Evolutionary conservation across 2,888 invertebrate species (phyloP).

Genomic region (Fissipunctia ypsillon): DNA sequence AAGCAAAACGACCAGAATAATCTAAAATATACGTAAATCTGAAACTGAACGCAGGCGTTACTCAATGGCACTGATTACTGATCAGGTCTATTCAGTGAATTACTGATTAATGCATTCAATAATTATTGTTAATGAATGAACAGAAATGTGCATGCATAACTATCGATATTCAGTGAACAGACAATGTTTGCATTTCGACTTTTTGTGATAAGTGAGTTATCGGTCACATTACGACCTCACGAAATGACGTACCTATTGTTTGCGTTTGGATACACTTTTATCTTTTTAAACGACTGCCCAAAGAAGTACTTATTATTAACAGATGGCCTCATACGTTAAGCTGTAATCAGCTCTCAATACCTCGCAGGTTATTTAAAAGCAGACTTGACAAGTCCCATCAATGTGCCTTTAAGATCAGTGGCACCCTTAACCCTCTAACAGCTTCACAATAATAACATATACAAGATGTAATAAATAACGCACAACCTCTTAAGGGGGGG

Average conservation of each 20-base stretch:
- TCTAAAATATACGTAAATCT: constrained; percentile 11
- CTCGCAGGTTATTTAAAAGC: neutral
- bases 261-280: neutral
- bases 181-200: constrained; percentile 5
- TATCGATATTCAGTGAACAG: constrained; percentile 37
- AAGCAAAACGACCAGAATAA: constrained; percentile 1
- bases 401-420: neutral
- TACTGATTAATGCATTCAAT: constrained; percentile 39
- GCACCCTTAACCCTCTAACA: neutral
- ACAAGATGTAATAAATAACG: no score
- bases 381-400: neutral
- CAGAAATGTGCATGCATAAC: constrained; percentile 25
- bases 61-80: constrained; percentile 52
- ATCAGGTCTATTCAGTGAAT: constrained; percentile 35
- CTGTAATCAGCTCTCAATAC: neutral
- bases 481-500: no score
- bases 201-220: constrained; percentile 1
- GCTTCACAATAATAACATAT: no score
- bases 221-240: neutral
- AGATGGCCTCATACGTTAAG: neutral
- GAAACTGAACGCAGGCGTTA: neutral
- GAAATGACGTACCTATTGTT: neutral
- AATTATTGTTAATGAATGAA: constrained; percentile 32
- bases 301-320: neutral
- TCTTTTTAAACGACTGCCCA: neutral